Evolutionary conservation across 2,113 vertebrate species (phyloP), one percentile per base, ranked within the genome.

Genomic region (Gasterosteus aculeatus): DNA sequence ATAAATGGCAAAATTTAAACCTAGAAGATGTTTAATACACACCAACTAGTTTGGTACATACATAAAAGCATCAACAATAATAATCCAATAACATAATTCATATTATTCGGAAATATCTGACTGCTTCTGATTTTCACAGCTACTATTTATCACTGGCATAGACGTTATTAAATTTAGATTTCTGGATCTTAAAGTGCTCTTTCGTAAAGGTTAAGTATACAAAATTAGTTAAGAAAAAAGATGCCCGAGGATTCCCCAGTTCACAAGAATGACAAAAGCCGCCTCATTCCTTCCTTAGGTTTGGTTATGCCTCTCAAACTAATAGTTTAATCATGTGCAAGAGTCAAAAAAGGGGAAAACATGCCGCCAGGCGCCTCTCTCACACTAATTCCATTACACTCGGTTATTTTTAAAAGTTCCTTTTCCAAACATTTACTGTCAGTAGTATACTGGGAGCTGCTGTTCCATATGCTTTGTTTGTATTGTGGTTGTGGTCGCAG

Each of bases 381-480:
- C 15, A 69, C 70, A 62, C 87, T 93, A 94, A 93, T 93, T 91
- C 90, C 88, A 93, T 93, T 93, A 93, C 88, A 80, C 78, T 26
- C 63, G 83, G 91, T 92, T 93, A 92, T 93, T 94, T 94, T 92
- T 89, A 83, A 92, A 92, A 89, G 91, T 89, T 87, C 42, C 76
- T 67, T 91, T 90, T 92, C 90, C 91, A 94, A 94, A 94, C 91
- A 94, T 93, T 92, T 94, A 86, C 90, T 91, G 91, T 92, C 89
- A 82, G 87, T 88, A 75, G 83, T 91, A 93, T 92, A 92, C 86
- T 91, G 69, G 78, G 84, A 92, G 92, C 93, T 94, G 90, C 93
- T 91, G 92, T 96, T 95, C 88, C 91, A 93, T 88, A 88, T 87
- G 94, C 85, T 94, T 92, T 95, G 94, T 97, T 97, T 96, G 92